A percentile compares a stretch with the other conserved stretches of the same genome.
phyloP scores from a whole-genome alignment of 30 jellyfish, hydroid and myxozoan species.

The Aurelia aurita complex sp. Pacific region DNA sequence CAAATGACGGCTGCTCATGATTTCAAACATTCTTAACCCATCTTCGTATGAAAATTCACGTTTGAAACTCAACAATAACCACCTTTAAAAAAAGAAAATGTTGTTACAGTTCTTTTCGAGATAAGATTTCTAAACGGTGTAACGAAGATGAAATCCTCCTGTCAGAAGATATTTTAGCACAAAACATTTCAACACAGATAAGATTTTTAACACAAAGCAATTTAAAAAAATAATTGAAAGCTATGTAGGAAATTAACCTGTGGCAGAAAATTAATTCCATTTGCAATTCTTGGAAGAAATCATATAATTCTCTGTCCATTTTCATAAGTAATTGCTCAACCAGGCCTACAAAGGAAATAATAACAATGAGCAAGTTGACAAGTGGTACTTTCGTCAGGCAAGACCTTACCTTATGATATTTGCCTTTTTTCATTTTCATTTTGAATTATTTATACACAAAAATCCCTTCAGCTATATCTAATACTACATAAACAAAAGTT shows the following conservation, averaged over 20 bases:
- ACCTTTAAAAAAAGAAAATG: conserved; percentile 26
- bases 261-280: conserved; percentile 89
- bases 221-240: too few relatives aligned
- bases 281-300: conserved; percentile 60
- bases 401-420: too few relatives aligned
- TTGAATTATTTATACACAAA: too few relatives aligned
- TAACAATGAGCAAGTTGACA: too few relatives aligned
- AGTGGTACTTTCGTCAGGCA: too few relatives aligned
- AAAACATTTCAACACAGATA: neutral
- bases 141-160: too few relatives aligned
- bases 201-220: neutral
- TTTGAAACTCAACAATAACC: conserved; percentile 83
- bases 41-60: conserved; percentile 88
- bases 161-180: too few relatives aligned
- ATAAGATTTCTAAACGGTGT: too few relatives aligned
- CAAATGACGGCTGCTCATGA: conserved; percentile 86
- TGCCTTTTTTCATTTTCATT: too few relatives aligned
- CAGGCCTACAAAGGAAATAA: conserved; percentile 31
- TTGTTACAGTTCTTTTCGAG: too few relatives aligned
- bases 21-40: conserved; percentile 80
- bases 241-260: conserved; percentile 33
- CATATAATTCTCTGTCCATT: conserved; percentile 88
- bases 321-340: conserved; percentile 88
- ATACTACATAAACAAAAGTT: too few relatives aligned
- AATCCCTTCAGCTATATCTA: too few relatives aligned